phyloP scores from a whole-genome alignment of 2,113 vertebrate genomes.

The Peromyscus maniculatus region DNA sequence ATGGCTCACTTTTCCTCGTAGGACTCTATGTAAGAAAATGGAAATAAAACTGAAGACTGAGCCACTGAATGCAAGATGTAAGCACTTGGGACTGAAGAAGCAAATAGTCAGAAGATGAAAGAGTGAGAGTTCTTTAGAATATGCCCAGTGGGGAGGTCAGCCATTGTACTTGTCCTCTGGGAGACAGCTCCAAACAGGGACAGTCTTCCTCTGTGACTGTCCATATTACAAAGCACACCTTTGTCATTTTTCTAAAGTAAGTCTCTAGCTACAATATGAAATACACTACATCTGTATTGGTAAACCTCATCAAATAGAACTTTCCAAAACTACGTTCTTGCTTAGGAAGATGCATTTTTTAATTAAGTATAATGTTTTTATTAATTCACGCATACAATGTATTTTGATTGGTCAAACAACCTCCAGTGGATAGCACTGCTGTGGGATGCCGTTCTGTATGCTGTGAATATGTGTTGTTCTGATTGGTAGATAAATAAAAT shows the following conservation, averaged over 20 bases:
- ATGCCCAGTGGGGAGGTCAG: too few species aligned
- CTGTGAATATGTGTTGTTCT: too few species aligned
- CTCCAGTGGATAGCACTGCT: too few species aligned
- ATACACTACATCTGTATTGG: background rate
- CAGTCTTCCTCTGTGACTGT: background rate
- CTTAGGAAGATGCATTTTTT: background rate
- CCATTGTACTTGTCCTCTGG: background rate
- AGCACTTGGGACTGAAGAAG: background rate
- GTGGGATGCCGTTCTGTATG: too few species aligned
- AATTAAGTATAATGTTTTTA: background rate
- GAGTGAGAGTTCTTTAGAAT: fast-evolving
- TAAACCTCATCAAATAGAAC: background rate
- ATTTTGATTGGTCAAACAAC: background rate
- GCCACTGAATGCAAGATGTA: background rate
- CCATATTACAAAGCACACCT: background rate
- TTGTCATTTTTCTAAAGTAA: background rate
- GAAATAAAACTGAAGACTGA: background rate
- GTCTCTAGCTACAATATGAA: background rate
- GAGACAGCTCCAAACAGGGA: background rate
- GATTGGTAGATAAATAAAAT: too few species aligned
- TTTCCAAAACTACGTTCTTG: background rate
- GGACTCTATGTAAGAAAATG: background rate
- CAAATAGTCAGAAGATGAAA: background rate
- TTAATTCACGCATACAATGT: background rate
- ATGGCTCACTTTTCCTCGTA: background rate